These are phyloP conservation scores for Mesorhabditis sp. DNA, from an alignment of 2,888 invertebrate genomes.

Conservation along the genomic window DNA sequence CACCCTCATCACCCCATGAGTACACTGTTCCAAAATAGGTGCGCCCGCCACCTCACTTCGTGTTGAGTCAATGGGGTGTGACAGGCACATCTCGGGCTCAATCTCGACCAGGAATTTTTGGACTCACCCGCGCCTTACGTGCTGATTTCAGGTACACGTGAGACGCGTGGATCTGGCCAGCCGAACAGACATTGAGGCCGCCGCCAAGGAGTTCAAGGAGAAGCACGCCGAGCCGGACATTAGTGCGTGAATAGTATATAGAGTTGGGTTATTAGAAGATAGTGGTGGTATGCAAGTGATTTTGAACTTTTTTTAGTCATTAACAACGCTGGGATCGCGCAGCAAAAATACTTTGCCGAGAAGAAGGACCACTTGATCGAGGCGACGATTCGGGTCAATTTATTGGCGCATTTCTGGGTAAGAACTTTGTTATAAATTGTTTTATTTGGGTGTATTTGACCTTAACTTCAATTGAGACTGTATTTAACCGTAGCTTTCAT, in stretches of 20 bases:
- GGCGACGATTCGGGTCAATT: constrained; percentile 2
- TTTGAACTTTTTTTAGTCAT: background rate
- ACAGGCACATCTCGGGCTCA: no score
- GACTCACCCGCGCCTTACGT: no score
- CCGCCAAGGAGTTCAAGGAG: constrained; percentile 6
- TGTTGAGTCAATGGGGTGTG: no score
- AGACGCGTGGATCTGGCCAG: background rate
- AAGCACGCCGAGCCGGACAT: background rate
- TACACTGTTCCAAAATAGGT: no score
- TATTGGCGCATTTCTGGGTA: background rate
- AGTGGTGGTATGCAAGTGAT: no score
- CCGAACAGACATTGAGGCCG: background rate
- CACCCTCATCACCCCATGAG: no score
- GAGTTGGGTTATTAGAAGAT: background rate
- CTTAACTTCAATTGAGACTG: no score
- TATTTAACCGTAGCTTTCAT: no score
- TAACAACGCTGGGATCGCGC: constrained; percentile 4
- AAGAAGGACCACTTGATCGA: constrained; percentile 6
- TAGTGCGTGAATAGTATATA: background rate
- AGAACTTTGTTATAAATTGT: background rate
- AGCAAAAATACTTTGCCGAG: background rate
- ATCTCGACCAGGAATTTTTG: no score
- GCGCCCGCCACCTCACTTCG: no score
- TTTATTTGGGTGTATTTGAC: no score
- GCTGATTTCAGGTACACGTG: background rate